These are phyloP conservation scores for Nerophis ophidion DNA, from an alignment of 2,113 vertebrate species.

Conservation along the genomic window DNA sequence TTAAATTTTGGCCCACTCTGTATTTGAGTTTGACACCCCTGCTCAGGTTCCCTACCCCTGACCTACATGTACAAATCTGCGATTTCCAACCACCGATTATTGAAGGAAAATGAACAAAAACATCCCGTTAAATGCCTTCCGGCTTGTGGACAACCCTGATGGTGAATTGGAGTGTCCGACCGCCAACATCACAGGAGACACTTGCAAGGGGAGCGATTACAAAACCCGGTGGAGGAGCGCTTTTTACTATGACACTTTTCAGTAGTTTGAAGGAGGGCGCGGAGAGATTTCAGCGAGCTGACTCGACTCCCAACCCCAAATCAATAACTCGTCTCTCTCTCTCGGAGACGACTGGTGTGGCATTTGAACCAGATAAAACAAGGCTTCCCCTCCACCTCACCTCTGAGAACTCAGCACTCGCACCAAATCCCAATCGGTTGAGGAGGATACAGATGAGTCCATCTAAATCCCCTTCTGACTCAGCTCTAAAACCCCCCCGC, in stretches of 20 bases:
- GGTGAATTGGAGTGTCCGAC: not conserved
- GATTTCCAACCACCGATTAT: too few species aligned
- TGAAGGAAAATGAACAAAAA: too few species aligned
- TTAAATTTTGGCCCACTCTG: too few species aligned
- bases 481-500: conserved; percentile 52
- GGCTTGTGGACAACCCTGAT: not conserved
- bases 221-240: conserved; percentile 63
- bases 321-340: conserved; percentile 75
- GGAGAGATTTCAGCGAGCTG: conserved; percentile 66
- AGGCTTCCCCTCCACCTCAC: conserved; percentile 68
- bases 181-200: conserved; percentile 47
- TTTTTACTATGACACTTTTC: conserved; percentile 69
- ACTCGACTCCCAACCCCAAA: conserved; percentile 67
- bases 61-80: too few species aligned
- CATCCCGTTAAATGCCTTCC: too few species aligned
- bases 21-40: too few species aligned
- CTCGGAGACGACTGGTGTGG: conserved; percentile 69
- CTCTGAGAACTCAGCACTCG: conserved; percentile 61
- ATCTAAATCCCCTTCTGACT: conserved; percentile 64
- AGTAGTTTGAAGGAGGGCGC: conserved; percentile 61
- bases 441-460: conserved; percentile 70
- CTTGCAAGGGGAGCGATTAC: conserved; percentile 45
- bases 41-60: too few species aligned
- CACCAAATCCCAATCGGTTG: conserved; percentile 63
- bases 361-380: conserved; percentile 77